These are phyloP conservation scores for Rhinogobius similis DNA, from an alignment of 2,113 vertebrate species.

Conservation along the genomic window DNA sequence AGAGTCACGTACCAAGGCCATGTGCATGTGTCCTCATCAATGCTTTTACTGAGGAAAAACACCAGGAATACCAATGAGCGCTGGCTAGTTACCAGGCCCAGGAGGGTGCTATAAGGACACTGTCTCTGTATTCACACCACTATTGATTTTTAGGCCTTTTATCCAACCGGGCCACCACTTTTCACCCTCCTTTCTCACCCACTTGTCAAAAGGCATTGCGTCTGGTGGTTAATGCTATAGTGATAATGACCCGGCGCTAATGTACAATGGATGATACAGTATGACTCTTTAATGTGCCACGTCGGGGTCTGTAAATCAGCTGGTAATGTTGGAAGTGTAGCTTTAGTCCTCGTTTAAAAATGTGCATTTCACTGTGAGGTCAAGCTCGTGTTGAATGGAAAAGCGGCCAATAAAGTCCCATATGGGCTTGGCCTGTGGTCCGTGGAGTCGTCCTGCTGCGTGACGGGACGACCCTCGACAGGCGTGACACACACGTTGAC, in stretches of 20 bases:
- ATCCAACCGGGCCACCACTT: neutral
- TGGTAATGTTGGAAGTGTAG: neutral
- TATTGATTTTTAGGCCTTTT: slow-evolving; percentile 34
- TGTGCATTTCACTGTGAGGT: neutral
- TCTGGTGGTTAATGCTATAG: neutral
- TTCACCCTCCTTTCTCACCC: slow-evolving; percentile 12
- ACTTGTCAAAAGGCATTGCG: neutral
- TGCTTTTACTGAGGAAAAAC: slow-evolving; percentile 44
- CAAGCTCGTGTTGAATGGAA: neutral
- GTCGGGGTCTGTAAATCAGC: neutral
- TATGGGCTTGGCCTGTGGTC: slow-evolving; percentile 25
- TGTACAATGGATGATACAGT: neutral
- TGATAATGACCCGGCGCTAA: neutral
- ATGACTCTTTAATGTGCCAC: neutral
- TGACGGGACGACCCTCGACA: slow-evolving; percentile 59
- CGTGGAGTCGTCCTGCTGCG: slow-evolving; percentile 28
- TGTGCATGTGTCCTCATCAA: slow-evolving; percentile 49
- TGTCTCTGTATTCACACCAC: slow-evolving; percentile 10
- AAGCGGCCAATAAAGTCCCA: neutral
- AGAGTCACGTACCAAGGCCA: slow-evolving; percentile 49
- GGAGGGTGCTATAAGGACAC: slow-evolving; percentile 39
- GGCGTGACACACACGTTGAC: slow-evolving; percentile 21
- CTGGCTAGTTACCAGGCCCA: slow-evolving; percentile 29
- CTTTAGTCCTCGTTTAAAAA: neutral
- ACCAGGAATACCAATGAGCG: slow-evolving; percentile 50